Evolutionary conservation across 2,797 vertebrate genomes (phyloP).

Genomic region (Coregonus suidteri): DNA sequence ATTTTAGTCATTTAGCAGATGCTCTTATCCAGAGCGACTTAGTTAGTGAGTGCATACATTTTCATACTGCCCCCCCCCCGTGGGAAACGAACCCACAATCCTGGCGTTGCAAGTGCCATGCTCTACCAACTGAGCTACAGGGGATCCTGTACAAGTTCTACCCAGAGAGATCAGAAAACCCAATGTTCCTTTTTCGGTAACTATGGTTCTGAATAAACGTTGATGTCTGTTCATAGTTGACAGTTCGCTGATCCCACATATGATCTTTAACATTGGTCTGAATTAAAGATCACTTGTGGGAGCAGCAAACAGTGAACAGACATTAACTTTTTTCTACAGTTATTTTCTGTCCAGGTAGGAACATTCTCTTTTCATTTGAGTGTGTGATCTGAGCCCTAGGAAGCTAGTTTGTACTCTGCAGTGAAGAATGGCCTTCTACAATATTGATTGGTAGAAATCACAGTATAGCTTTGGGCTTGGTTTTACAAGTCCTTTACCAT

Average conservation of each 20-base stretch:
- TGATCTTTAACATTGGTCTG: background rate
- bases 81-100: no score
- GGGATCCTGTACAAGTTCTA: background rate
- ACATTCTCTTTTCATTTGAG: background rate
- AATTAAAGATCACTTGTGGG: background rate
- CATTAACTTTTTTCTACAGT: background rate
- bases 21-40: no score
- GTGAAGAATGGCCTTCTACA: background rate
- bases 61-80: no score
- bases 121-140: no score
- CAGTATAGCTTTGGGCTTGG: background rate
- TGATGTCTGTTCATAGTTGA: no score
- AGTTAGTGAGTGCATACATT: no score
- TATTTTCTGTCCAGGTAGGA: background rate
- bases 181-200: constrained; percentile 43
- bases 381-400: background rate
- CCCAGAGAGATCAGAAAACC: constrained; percentile 30
- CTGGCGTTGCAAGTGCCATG: no score
- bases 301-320: background rate
- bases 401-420: background rate
- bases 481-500: background rate
- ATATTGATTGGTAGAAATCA: background rate
- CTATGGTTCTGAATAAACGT: constrained; percentile 80
- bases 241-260: no score
- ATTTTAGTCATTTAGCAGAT: no score